Evolutionary conservation across 2,888 invertebrate species (phyloP), one percentile per base, ranked within the genome.

Genomic region (Drosophila robusta): DNA sequence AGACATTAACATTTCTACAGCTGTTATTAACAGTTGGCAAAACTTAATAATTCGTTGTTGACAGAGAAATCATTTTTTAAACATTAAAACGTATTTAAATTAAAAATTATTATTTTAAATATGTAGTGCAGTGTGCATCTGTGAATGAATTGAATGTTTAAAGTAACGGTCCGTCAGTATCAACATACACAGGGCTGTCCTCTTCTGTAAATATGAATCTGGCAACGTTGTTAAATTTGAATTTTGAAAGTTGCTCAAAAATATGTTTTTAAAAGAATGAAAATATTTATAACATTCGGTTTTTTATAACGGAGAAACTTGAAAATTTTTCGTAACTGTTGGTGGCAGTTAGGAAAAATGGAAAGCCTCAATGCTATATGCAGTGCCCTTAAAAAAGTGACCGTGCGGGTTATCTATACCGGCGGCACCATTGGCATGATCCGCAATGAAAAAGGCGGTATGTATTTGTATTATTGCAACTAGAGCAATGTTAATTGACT

Each of bases 401-500:
- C 93, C 52, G 96, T 98, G 0, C 93, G 98, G 70, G 98, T 98
- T 29, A 93, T 99, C 34, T 98, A 98, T 90, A 98, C 98, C 0
- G 99, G 99, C 0, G 99, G 99, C 0, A 98, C 98, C 0, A 98
- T 99, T 89, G 99, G 99, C 39, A 99, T 99, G 99, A 94, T 96
- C 74, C 94, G 95, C 75, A 96, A 96, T 89, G 93, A 94, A 12
- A 93, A 94, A 61, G 96, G 96, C 92, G 96, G 97, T 97, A 92
- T 93, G 93, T 91, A 22, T 5, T 14, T 18, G 22, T 2, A 34
- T 56, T 22, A 14, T 9, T 34, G 9, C 4, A 6, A 11, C 9
- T 16, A 11, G 1, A 0, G 6, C 5, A 24, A 34, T 11, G 45
- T 5, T 1, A 9, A 24, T 8, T 4, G 12, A 7, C 3, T n/a